A percentile compares a stretch with the other conserved stretches of the same genome.
These are phyloP conservation scores for Megaceryle maxima DNA, from an alignment of 2,113 vertebrate genomes.

Conservation along the genomic window DNA sequence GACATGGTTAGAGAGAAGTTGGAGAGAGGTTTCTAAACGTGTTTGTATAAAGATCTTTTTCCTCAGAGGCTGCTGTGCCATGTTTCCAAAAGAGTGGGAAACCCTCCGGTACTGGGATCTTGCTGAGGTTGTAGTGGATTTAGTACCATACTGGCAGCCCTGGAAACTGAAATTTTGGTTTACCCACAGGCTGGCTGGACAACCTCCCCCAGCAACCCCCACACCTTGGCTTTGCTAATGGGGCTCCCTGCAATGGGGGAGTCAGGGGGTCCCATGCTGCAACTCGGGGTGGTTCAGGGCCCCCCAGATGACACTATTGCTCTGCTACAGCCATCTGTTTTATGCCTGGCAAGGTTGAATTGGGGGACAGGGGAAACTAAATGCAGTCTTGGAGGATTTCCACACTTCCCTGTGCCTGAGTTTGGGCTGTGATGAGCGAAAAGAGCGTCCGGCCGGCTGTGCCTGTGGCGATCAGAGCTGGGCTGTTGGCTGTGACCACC, in stretches of 20 bases:
- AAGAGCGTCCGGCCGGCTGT: not conserved
- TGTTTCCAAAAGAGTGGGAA: not conserved
- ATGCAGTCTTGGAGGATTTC: not conserved
- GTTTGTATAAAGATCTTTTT: not conserved
- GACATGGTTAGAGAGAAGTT: not conserved
- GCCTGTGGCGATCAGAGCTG: not conserved
- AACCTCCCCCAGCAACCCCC: not conserved
- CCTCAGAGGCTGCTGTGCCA: not conserved
- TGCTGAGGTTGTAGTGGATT: not conserved
- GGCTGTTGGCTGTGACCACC: not conserved
- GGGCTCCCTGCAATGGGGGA: not conserved
- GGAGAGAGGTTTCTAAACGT: not conserved
- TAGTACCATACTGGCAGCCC: not conserved
- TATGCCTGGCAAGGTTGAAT: not conserved
- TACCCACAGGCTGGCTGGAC: not conserved
- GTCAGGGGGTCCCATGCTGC: not conserved
- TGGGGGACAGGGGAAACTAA: not conserved
- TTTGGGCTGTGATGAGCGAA: not conserved
- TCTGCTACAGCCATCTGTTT: not conserved
- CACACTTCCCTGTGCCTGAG: not conserved
- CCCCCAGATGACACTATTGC: not conserved
- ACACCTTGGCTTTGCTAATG: fast-evolving
- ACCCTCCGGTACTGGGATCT: not conserved
- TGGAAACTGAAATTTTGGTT: not conserved
- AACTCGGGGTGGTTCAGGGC: not conserved